Percentiles rank a stretch among this genome's conserved stretches.
Conservation (phyloP, 2,113 vertebrate genomes). For the Urocolius indicus region DNA sequence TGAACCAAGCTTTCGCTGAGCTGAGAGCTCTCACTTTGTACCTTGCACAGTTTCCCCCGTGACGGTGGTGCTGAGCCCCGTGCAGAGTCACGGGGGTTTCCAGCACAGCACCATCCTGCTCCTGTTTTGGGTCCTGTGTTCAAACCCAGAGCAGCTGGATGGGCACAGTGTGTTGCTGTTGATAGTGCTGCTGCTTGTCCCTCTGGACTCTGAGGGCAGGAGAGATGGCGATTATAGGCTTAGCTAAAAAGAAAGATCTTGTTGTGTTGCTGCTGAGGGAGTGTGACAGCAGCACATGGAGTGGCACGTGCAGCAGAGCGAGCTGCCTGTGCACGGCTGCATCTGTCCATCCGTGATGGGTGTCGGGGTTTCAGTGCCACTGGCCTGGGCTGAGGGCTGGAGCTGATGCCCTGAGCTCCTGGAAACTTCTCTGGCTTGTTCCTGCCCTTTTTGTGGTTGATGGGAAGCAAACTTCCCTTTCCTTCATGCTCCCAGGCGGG, state of each 20-base stretch:
- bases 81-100: background rate
- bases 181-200: fast-evolving
- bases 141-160: no score
- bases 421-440: background rate
- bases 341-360: background rate
- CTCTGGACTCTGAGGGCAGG: background rate
- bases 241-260: background rate
- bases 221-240: background rate
- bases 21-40: background rate
- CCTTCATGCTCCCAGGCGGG: background rate
- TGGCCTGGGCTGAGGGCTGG: background rate
- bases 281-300: background rate
- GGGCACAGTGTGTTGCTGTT: fast-evolving
- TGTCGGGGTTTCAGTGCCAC: background rate
- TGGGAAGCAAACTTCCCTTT: background rate
- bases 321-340: no score
- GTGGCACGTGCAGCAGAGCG: background rate
- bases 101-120: fast-evolving
- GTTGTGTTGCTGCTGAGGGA: fast-evolving
- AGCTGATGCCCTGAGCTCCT: background rate
- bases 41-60: background rate
- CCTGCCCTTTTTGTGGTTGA: fast-evolving
- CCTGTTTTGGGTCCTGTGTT: fast-evolving
- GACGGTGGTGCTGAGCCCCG: background rate
- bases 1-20: background rate